Evolutionary conservation across 2,113 vertebrate genomes (phyloP), one percentile per base, ranked within the genome.

Genomic region (Cettia cetti): DNA sequence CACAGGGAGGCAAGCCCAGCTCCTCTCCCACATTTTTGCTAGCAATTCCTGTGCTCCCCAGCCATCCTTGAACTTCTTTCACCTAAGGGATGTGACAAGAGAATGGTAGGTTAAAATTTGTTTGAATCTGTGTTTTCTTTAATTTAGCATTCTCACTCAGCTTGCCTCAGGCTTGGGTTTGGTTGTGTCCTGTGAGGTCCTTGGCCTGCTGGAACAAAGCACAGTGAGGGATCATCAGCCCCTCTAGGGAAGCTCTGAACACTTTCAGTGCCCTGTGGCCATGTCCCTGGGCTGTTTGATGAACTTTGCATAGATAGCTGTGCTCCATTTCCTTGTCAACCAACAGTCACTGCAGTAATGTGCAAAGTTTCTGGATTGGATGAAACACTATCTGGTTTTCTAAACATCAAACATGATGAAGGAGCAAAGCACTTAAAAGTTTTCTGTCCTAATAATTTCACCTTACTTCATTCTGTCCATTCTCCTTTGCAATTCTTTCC

Each of bases 1-100:
- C 21, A 19, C 0, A 1, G 52, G 15, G 17, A 57, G 6, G 5
- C 24, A 65, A 53, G 40, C 1, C 1, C 20, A 22, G 42, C 9
- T 44, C 31, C 9, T 53, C 45, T 86, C 31, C 6, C 40, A 15
- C 3, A 2, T 15, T 42, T 89, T 33, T 65, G 19, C 27, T 53
- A 20, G 13, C 14, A 35, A 4, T 7, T 13, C 15, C 50, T 72
- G 2, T 2, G 20, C 5, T 80, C 35, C 28, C 6, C 9, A 5
- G 22, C 21, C 2, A 1, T 2, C 52, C 30, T 6, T 31, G 35
- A 42, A 27, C 6, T 10, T 40, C 24, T 81, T 45, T 35, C 31
- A 39, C 10, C 28, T 26, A 42, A 68, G 16, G 15, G 4, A 22
- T n/a, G 17, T 45, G 40, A 9, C 35, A 82, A 64, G 15, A 35